Evolutionary conservation across 2,888 invertebrate species (phyloP).

Genomic region (Spialia ferax): DNA sequence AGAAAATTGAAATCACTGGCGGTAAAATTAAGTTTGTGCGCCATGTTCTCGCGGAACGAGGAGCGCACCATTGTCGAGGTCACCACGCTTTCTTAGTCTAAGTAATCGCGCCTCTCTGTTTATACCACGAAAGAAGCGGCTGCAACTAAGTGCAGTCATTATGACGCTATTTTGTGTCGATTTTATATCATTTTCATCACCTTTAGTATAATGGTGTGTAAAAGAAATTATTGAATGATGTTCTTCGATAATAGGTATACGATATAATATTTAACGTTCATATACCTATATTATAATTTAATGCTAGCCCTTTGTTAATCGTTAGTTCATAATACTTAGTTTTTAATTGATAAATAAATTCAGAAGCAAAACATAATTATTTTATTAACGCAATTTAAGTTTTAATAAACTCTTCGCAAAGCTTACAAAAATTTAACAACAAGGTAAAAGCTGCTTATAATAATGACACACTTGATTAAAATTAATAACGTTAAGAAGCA

Average conservation of each 20-base stretch:
- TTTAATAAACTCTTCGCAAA: no score
- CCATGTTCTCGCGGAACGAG: constrained; percentile 38
- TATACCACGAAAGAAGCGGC: constrained; percentile 45
- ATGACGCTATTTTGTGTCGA: constrained; percentile 48
- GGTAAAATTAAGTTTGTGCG: constrained; percentile 36
- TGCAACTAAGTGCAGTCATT: constrained; percentile 55
- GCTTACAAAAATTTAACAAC: no score
- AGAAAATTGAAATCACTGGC: constrained; percentile 30
- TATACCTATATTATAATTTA: no score
- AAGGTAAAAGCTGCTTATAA: no score
- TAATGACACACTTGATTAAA: no score
- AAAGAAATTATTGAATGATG: constrained; percentile 3
- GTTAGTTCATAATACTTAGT: no score
- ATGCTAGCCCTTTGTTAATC: no score
- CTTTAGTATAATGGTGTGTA: constrained; percentile 2
- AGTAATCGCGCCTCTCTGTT: constrained; percentile 54
- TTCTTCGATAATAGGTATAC: neutral
- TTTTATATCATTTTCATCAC: constrained; percentile 44
- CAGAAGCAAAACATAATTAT: no score
- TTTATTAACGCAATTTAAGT: no score
- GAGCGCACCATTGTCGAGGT: constrained; percentile 51
- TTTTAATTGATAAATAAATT: no score
- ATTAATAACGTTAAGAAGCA: no score
- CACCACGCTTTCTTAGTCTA: constrained; percentile 66
- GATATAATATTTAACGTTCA: no score